phyloP scores from a whole-genome alignment of 2,113 vertebrate species.

The Hypanus sabinus region DNA sequence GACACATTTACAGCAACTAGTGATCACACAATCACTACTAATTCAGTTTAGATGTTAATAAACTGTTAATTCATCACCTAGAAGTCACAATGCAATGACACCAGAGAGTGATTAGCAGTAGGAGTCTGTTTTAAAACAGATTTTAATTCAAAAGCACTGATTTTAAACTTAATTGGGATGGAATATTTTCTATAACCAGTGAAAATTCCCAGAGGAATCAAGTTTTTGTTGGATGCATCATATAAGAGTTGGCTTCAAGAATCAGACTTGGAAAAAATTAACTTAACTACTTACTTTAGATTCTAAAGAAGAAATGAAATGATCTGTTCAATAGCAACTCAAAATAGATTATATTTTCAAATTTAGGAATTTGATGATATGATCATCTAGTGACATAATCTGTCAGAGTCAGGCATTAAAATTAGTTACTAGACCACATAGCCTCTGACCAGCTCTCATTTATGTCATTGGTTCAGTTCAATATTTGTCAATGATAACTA shows the following conservation, averaged over 20 bases:
- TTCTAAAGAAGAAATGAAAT: background rate
- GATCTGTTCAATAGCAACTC: background rate
- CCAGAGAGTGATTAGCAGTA: background rate
- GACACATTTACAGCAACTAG: slow-evolving; percentile 2
- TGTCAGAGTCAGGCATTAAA: no score
- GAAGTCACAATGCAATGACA: background rate
- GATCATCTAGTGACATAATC: no score
- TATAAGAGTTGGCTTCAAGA: background rate
- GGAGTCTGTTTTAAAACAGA: background rate
- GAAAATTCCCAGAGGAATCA: background rate
- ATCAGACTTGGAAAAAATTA: background rate
- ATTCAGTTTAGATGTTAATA: background rate
- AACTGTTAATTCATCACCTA: background rate
- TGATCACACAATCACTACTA: background rate
- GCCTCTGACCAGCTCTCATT: no score
- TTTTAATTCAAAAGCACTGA: background rate
- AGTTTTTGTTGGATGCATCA: background rate
- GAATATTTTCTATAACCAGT: background rate
- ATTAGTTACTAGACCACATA: no score
- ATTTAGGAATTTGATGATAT: background rate
- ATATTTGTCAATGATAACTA: no score
- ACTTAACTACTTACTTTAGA: background rate
- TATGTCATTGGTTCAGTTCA: no score
- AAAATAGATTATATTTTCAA: background rate
- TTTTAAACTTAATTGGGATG: background rate